Base-by-base conservation (phyloP, 2,888 invertebrate species). In the Apamea crenata region DNA sequence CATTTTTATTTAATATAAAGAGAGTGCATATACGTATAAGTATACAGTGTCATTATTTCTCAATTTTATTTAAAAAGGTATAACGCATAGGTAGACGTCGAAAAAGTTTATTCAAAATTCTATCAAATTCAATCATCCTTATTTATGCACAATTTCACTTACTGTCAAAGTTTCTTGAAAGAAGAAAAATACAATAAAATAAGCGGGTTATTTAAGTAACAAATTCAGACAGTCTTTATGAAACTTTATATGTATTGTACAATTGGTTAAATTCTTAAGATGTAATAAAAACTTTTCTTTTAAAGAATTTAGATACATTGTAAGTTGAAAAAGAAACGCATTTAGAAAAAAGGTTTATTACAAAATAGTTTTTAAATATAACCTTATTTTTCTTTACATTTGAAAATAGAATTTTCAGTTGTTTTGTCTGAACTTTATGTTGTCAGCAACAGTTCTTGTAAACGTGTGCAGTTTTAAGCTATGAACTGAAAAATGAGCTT, bases 311-410 rank as follows among this genome's bases (percentile, higher is more conserved):
- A 63, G 29, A 68, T 36, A 67, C 53, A 77, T 53, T 40, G 3
- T 68, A 80, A 67, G 21, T 79, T 63, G 40, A 66, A 73, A 74
- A 72, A 66, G 47, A 75, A 78, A 80, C 44, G 59, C 56, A 69
- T 75, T 79, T 36, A 71, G 66, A 25, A 69, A 80, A 76, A 73
- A 78, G 59, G 65, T 82, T 78, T 47, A 47, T 18, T 59, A 63
- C 40, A 56, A 81, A 83, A 83, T 80, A 82, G 78, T 83, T 88
- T 85, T 40, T 36, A 77, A 78, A 78, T 75, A 74, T 44, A 32
- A 72, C n/a, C 36, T 74, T 67, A 8, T 75, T 82, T 78, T 82
- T 74, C n/a, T 66, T 67, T 70, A 25, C 29, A 70, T 67, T 75
- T 66, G 65, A 66, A 77, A 77, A 73, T 77, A 68, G 32, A 77